phyloP scores from a whole-genome alignment of 2,888 invertebrate species.

The Drosophila borborema region DNA sequence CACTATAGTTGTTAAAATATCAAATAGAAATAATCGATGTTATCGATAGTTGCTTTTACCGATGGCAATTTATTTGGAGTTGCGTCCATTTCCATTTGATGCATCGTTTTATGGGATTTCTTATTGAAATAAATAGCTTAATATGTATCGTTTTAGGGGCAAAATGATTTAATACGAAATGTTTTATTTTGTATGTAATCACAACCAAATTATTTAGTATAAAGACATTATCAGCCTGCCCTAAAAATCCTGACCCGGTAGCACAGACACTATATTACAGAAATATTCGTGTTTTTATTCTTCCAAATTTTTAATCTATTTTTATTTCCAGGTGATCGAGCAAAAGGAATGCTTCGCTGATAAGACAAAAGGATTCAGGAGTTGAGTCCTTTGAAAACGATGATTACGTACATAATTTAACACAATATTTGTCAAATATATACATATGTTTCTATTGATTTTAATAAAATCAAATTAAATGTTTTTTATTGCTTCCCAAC shows the following conservation, averaged over 20 bases:
- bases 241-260: background rate
- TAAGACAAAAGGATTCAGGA: background rate
- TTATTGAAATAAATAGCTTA: too few species aligned
- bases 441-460: slow-evolving; percentile 25
- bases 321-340: background rate
- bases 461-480: slow-evolving; percentile 40
- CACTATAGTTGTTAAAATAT: slow-evolving; percentile 13
- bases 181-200: background rate
- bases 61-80: background rate
- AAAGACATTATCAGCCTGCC: too few species aligned
- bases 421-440: slow-evolving; percentile 1
- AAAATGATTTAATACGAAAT: background rate
- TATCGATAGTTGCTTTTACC: background rate
- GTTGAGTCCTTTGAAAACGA: background rate
- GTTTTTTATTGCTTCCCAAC: slow-evolving; percentile 55
- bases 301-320: background rate
- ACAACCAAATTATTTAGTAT: background rate
- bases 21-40: slow-evolving; percentile 9
- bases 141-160: background rate
- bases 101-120: background rate
- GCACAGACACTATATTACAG: background rate
- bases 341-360: background rate
- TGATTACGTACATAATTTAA: background rate
- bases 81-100: background rate
- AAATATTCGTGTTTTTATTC: background rate